Evolutionary conservation across 2,113 vertebrate genomes (phyloP).

Genomic region (Sisor rabdophorus): DNA sequence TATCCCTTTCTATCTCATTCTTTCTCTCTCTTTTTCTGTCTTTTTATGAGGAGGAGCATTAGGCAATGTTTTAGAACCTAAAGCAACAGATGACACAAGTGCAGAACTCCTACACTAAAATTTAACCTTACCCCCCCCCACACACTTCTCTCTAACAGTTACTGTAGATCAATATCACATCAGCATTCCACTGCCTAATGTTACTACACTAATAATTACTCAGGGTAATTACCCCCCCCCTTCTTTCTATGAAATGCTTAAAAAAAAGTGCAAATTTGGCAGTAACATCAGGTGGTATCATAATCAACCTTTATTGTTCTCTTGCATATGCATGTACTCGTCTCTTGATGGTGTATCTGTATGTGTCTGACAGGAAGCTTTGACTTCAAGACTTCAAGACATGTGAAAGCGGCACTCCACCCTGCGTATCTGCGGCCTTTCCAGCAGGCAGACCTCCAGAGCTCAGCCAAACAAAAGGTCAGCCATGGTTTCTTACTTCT

Average conservation of each 20-base stretch:
- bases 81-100: too few relatives aligned
- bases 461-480: slow-evolving; percentile 50
- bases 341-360: not conserved
- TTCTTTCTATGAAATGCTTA: not conserved
- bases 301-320: not conserved
- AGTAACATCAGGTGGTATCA: not conserved
- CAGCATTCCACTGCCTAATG: too few relatives aligned
- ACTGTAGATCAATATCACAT: too few relatives aligned
- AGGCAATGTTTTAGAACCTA: too few relatives aligned
- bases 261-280: not conserved
- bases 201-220: too few relatives aligned
- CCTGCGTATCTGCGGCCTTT: not conserved
- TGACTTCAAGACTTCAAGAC: not conserved
- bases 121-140: too few relatives aligned
- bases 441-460: slow-evolving; percentile 14
- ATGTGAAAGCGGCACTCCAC: slow-evolving; percentile 1
- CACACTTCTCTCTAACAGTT: too few relatives aligned
- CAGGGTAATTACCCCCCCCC: too few relatives aligned
- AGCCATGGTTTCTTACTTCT: slow-evolving; percentile 50
- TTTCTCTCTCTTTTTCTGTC: too few relatives aligned
- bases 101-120: too few relatives aligned
- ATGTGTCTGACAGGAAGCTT: not conserved
- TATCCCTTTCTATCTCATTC: too few relatives aligned
- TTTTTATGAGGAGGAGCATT: too few relatives aligned
- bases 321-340: not conserved